Evolutionary conservation across 2,113 vertebrate genomes (phyloP).

Genomic region (Pelecanus crispus): DNA sequence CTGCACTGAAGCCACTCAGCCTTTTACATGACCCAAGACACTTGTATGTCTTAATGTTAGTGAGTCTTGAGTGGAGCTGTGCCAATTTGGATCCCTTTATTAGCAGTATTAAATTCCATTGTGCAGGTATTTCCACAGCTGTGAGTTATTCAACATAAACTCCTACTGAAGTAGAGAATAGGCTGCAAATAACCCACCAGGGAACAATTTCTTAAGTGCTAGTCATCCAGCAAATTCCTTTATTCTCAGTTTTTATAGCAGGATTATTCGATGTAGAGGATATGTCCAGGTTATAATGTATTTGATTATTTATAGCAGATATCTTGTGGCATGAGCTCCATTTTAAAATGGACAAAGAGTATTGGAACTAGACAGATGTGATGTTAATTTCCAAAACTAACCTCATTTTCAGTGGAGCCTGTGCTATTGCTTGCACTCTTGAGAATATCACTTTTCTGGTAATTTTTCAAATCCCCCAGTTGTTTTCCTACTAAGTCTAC

Average conservation of each 20-base stretch:
- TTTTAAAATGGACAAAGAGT: slow-evolving; percentile 32
- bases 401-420: slow-evolving; percentile 17
- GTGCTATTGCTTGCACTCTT: slow-evolving; percentile 5
- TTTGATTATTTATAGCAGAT: slow-evolving; percentile 52
- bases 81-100: slow-evolving; percentile 36
- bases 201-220: slow-evolving; percentile 56
- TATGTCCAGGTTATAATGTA: slow-evolving; percentile 36
- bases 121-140: slow-evolving; percentile 55
- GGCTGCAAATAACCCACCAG: slow-evolving; percentile 50
- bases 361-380: slow-evolving; percentile 36
- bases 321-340: neutral
- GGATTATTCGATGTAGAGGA: slow-evolving; percentile 29
- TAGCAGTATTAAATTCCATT: slow-evolving; percentile 26
- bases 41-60: neutral
- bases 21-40: neutral
- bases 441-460: slow-evolving; percentile 41
- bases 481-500: neutral
- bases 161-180: slow-evolving; percentile 49
- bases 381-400: slow-evolving; percentile 53
- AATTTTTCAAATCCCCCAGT: slow-evolving; percentile 23
- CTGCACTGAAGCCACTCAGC: neutral
- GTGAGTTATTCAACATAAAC: slow-evolving; percentile 62
- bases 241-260: slow-evolving; percentile 59
- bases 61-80: neutral
- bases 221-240: slow-evolving; percentile 60